These are phyloP conservation scores for Bradypodion pumilum DNA, from an alignment of 2,797 vertebrate species.

Conservation along the genomic window DNA sequence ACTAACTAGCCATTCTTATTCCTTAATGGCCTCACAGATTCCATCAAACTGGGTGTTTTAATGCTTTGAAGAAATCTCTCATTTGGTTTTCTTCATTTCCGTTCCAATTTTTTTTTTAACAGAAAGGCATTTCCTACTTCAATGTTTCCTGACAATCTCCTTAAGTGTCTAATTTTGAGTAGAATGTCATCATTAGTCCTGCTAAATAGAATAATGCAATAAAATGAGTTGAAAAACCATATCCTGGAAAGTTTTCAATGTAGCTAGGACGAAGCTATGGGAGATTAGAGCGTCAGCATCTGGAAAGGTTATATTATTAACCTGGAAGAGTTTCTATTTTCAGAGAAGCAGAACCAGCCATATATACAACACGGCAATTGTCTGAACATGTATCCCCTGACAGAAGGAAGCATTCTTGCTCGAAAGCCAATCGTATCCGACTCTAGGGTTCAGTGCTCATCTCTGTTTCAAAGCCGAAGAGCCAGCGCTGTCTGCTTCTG, in stretches of 20 bases:
- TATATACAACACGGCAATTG: conserved; percentile 14
- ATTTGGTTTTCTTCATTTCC: conserved; percentile 58
- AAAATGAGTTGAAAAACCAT: conserved; percentile 48
- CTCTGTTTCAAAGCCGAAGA: too few relatives aligned
- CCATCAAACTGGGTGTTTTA: conserved; percentile 53
- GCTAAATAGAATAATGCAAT: conserved; percentile 51
- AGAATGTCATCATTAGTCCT: conserved; percentile 47
- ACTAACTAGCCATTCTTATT: conserved; percentile 53
- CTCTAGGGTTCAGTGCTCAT: too few relatives aligned
- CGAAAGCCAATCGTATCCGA: too few relatives aligned
- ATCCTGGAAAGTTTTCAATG: neutral
- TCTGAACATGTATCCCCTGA: conserved; percentile 17
- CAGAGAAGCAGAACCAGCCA: conserved; percentile 10
- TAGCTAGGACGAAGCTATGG: conserved; percentile 32
- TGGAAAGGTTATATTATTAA: conserved; percentile 3
- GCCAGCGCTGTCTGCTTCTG: too few relatives aligned
- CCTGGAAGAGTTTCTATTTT: conserved; percentile 10
- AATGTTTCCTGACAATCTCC: conserved; percentile 58
- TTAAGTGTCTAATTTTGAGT: conserved; percentile 61
- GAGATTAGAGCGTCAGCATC: conserved; percentile 4
- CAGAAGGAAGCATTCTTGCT: too few relatives aligned
- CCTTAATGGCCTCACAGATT: conserved; percentile 41
- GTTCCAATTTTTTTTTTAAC: conserved; percentile 42
- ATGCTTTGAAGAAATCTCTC: conserved; percentile 54
- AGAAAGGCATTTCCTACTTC: conserved; percentile 55